Evolutionary conservation across 37 sponge, comb jelly and placozoan species (phyloP), one percentile per base, ranked within the genome.

Genomic region (Mnemiopsis leidyi): DNA sequence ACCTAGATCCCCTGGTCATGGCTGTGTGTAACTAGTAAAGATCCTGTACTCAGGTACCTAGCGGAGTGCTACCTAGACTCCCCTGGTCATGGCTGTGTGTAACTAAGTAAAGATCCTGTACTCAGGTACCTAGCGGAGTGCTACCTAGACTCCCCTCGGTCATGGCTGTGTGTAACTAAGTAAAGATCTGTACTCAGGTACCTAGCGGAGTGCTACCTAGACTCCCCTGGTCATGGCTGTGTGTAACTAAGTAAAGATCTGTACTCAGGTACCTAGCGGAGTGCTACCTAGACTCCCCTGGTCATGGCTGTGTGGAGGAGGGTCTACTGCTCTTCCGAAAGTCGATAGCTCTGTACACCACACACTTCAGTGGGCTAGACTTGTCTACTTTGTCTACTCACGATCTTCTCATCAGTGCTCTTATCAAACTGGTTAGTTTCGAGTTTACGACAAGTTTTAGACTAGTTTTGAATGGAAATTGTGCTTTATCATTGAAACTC

Each of bases 401-500:
- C 23, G 90, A 85, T 21, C 29, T 85, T 0, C 25, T 85, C 29
- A 85, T 85, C 29, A 39, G 1, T 39, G 90, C 90, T 32, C 90
- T 85, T 0, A 36, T 85, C n/a, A 85, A 85, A 37, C 90, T 39
- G 90, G 90, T 77, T 31, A n/a, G n/a, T n/a, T n/a, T n/a, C n/a
- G n/a, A n/a, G n/a, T n/a, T n/a, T n/a, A n/a, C n/a, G n/a, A n/a
- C n/a, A n/a, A n/a, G n/a, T n/a, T n/a, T n/a, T n/a, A n/a, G n/a
- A n/a, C n/a, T n/a, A n/a, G n/a, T n/a, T n/a, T n/a, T n/a, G n/a
- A n/a, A n/a, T n/a, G n/a, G n/a, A n/a, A n/a, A n/a, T n/a, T n/a
- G n/a, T n/a, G n/a, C n/a, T n/a, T n/a, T n/a, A n/a, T n/a, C n/a
- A n/a, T n/a, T n/a, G n/a, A n/a, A n/a, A n/a, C n/a, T n/a, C n/a